Evolutionary conservation across 2,888 invertebrate genomes (phyloP).

Genomic region (Sussaba pulchella): DNA sequence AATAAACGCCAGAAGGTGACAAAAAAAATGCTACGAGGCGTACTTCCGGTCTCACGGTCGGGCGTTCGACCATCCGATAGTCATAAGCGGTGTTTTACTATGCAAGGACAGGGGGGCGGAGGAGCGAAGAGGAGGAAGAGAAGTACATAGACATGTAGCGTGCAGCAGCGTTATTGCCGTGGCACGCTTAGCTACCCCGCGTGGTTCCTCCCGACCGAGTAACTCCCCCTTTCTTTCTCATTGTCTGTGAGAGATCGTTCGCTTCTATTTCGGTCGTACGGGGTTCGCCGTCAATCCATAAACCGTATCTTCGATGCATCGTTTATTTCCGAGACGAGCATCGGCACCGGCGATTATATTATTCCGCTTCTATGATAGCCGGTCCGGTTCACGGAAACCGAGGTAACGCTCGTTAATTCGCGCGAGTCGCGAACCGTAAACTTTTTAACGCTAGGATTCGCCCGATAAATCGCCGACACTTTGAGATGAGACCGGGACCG

Average conservation of each 20-base stretch:
- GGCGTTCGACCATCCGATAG: constrained; percentile 1
- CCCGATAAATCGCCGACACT: constrained; percentile 40
- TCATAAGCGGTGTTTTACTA: constrained; percentile 26
- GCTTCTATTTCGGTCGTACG: constrained; percentile 45
- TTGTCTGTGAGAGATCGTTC: constrained; percentile 35
- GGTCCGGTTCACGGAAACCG: constrained; percentile 1
- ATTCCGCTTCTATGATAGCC: background rate
- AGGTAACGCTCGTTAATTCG: constrained; percentile 58
- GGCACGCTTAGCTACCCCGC: constrained; percentile 39
- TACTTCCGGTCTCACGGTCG: constrained; percentile 15
- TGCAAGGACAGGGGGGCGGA: background rate
- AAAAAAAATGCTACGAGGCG: constrained; percentile 11
- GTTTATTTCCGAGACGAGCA: constrained; percentile 49
- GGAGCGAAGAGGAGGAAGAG: too few relatives aligned
- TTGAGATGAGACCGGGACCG: background rate
- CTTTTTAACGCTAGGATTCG: constrained; percentile 57
- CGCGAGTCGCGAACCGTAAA: constrained; percentile 56
- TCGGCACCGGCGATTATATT: constrained; percentile 12
- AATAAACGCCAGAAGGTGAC: too few relatives aligned
- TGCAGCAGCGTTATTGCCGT: background rate
- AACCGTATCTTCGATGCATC: constrained; percentile 42
- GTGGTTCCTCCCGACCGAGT: constrained; percentile 29
- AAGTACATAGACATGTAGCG: constrained; percentile 10
- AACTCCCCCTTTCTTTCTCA: constrained; percentile 53
- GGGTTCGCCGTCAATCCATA: background rate